phyloP scores from a whole-genome alignment of 2,113 vertebrate genomes.

The Nicator chloris region DNA sequence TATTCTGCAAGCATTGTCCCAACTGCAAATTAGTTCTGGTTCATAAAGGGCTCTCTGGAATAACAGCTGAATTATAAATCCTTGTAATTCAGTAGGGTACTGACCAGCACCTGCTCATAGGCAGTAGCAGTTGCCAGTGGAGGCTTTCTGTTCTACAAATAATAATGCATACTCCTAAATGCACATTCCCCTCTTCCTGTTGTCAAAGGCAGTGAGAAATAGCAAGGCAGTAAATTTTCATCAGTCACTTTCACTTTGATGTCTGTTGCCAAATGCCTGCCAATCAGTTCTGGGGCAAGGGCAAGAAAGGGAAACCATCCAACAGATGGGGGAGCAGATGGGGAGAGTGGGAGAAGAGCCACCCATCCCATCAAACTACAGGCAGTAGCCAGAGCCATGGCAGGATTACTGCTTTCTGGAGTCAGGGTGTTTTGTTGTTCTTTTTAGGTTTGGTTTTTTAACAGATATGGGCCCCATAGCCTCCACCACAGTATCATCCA shows the following conservation, averaged over 20 bases:
- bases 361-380: background rate
- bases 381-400: background rate
- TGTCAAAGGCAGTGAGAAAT: background rate
- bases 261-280: background rate
- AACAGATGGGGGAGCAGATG: conserved; percentile 3
- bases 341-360: background rate
- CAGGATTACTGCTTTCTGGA: background rate
- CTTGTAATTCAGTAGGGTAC: background rate
- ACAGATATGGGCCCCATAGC: background rate
- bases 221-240: background rate
- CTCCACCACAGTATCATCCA: background rate
- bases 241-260: background rate
- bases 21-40: background rate
- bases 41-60: background rate
- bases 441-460: background rate
- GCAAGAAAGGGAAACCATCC: background rate
- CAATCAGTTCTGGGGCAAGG: background rate
- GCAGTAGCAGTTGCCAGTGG: background rate
- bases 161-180: background rate
- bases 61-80: conserved; percentile 3
- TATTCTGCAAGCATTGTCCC: background rate
- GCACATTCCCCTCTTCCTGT: background rate
- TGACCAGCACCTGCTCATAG: conserved; percentile 7
- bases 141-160: background rate
- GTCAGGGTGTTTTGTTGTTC: background rate